A percentile compares a stretch with the other conserved stretches of the same genome.
phyloP scores from a whole-genome alignment of 2,888 invertebrate species.

The Strigamia transsilvanica region DNA sequence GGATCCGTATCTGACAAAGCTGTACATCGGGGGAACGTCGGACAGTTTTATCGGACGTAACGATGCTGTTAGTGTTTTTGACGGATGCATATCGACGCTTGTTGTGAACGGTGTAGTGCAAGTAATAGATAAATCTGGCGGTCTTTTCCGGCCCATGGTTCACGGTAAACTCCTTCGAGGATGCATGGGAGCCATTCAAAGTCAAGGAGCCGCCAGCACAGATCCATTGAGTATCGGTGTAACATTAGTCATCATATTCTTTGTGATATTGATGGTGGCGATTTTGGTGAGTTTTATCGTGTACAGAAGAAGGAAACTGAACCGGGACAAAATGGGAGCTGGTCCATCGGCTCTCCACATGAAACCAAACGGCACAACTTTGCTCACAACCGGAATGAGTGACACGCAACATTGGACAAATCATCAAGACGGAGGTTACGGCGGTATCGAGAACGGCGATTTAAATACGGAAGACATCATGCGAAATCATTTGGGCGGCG shows the following conservation, averaged over 20 bases:
- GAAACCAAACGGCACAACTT: slow-evolving; percentile 70
- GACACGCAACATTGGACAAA: slow-evolving; percentile 55
- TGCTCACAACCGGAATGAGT: slow-evolving; percentile 66
- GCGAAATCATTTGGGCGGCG: slow-evolving; percentile 71
- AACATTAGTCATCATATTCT: slow-evolving; percentile 92
- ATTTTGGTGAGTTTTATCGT: slow-evolving; percentile 92
- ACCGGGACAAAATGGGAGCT: slow-evolving; percentile 79
- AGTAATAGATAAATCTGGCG: slow-evolving; percentile 85
- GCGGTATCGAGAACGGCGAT: slow-evolving; percentile 56
- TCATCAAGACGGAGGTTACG: slow-evolving; percentile 55
- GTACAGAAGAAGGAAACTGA: slow-evolving; percentile 85
- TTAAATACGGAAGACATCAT: slow-evolving; percentile 62
- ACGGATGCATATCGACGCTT: slow-evolving; percentile 90
- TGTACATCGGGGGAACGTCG: slow-evolving; percentile 74
- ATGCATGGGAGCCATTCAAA: slow-evolving; percentile 78
- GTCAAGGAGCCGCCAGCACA: slow-evolving; percentile 76
- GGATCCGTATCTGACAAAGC: slow-evolving; percentile 83
- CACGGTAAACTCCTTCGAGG: slow-evolving; percentile 77
- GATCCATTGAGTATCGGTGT: slow-evolving; percentile 92
- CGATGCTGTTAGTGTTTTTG: slow-evolving; percentile 65
- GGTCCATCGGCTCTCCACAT: slow-evolving; percentile 51
- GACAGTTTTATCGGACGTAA: slow-evolving; percentile 54
- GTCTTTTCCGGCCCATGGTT: slow-evolving; percentile 61
- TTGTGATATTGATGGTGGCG: slow-evolving; percentile 86
- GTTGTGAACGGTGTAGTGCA: slow-evolving; percentile 88